These are phyloP conservation scores for Lordiphosa fenestrarum DNA, from an alignment of 2,888 invertebrate genomes.

Conservation along the genomic window DNA sequence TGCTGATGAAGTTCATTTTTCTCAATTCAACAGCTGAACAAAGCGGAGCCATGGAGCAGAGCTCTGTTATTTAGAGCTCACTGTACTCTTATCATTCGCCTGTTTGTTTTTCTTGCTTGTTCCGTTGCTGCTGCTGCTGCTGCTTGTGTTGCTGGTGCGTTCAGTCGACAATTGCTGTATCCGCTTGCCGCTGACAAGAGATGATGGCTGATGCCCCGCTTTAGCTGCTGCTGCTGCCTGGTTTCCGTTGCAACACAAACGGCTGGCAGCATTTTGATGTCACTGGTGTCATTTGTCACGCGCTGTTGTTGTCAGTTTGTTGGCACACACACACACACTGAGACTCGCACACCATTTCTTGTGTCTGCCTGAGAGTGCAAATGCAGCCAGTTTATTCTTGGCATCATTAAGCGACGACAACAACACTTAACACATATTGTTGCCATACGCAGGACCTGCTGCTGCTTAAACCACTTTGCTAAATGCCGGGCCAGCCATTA, in stretches of 20 bases:
- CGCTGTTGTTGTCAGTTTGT: conserved; percentile 45
- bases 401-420: conserved; percentile 68
- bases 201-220: conserved; percentile 19
- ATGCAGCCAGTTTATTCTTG: conserved; percentile 64
- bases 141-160: conserved; percentile 22
- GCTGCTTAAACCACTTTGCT: conserved; percentile 15
- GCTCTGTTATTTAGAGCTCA: conserved; percentile 2
- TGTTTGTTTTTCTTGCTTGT: conserved; percentile 17
- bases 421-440: conserved; percentile 64
- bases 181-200: conserved; percentile 61
- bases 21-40: no score
- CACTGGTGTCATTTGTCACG: conserved; percentile 69
- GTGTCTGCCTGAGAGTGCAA: conserved; percentile 31
- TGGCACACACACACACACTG: conserved; percentile 19
- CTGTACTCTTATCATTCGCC: conserved; percentile 26
- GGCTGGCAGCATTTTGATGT: conserved; percentile 57
- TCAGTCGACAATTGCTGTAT: conserved; percentile 67
- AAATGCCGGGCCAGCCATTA: conserved; percentile 62
- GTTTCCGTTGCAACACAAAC: conserved; percentile 49
- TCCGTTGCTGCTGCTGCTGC: conserved; percentile 16
- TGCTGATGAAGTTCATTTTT: no score
- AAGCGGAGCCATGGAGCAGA: no score
- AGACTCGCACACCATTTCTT: conserved; percentile 7
- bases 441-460: conserved; percentile 26
- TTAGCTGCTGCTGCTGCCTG: conserved; percentile 15